Conservation (phyloP, 2,113 vertebrate genomes). For the Pseudopodoces humilis region DNA sequence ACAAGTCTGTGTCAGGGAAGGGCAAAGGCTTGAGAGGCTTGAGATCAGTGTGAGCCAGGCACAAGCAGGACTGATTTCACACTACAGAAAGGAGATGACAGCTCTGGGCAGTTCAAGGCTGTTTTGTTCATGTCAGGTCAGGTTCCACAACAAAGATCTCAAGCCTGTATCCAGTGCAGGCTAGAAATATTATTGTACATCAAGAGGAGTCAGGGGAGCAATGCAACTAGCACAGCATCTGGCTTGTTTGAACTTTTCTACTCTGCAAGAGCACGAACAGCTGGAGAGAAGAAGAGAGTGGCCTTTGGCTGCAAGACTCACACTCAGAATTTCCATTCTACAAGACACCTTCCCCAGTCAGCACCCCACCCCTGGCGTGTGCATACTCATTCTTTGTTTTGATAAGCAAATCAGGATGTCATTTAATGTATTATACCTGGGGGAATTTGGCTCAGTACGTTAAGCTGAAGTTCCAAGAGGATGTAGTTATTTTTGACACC, state of each 20-base stretch:
- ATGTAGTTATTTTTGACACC: constrained; percentile 21
- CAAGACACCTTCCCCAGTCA: neutral
- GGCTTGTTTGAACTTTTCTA: neutral
- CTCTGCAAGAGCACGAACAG: neutral
- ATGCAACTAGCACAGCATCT: neutral
- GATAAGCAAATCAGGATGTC: constrained; percentile 27
- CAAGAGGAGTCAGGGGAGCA: neutral
- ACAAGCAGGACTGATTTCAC: neutral
- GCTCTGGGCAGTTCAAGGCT: neutral
- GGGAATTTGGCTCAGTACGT: neutral
- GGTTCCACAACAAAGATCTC: neutral
- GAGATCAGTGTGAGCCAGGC: neutral
- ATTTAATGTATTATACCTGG: constrained; percentile 25
- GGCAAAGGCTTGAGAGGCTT: neutral
- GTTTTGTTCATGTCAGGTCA: neutral
- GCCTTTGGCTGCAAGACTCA: neutral
- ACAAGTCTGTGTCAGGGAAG: neutral
- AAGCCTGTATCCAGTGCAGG: neutral
- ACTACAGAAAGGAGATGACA: neutral
- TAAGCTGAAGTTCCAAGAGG: constrained; percentile 18
- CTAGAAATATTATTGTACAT: neutral
- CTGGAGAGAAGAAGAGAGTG: neutral
- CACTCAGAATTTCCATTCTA: constrained; percentile 31
- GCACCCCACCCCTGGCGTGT: neutral
- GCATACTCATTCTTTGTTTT: constrained; percentile 39